Evolutionary conservation across 2,888 invertebrate genomes (phyloP), one percentile per base, ranked within the genome.

Genomic region (Aleiodes alternator): DNA sequence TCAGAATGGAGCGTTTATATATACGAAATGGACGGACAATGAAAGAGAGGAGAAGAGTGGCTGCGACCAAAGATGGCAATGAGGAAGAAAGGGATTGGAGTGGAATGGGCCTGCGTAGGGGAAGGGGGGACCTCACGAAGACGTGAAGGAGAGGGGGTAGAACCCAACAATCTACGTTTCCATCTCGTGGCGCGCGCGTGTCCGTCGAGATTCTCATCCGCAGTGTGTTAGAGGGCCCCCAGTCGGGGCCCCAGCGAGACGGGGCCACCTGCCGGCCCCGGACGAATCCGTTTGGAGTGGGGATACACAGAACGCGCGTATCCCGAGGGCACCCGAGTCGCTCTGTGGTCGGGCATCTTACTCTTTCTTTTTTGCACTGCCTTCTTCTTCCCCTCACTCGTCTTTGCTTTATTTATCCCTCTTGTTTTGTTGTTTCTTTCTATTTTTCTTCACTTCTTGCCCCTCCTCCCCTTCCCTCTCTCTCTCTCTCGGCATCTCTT

Each of bases 161-260:
- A 9, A 43, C 43, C 43, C 76, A 78, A 82, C 83, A 84, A 87
- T 88, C 87, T 88, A 81, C 84, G 84, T 86, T 87, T 87, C 87
- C 86, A 86, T 87, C 87, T 87, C 84, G 85, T 85, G 86, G 87
- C 87, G 87, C 85, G 87, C 88, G 87, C 87, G 87, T 87, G 88
- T 87, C 87, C 85, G 83, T 84, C 84, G 85, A 84, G 87, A 87
- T 86, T 87, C 87, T 84, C 87, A 85, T 86, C 85, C 85, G 76
- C 76, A 79, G 80, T 53, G 72, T 80, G 82, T 80, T 78, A 80
- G 81, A 69, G 79, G 79, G 80, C 79, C 75, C 80, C 70, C 70
- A 56, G 56, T 14, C 51, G 82, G 77, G 81, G 80, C 83, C 83
- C 83, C 78, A 82, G 82, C 83, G 82, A 85, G 86, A 83, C 85